These are phyloP conservation scores for Tadarida brasiliensis DNA, from an alignment of 2,797 vertebrate species.

Conservation along the genomic window DNA sequence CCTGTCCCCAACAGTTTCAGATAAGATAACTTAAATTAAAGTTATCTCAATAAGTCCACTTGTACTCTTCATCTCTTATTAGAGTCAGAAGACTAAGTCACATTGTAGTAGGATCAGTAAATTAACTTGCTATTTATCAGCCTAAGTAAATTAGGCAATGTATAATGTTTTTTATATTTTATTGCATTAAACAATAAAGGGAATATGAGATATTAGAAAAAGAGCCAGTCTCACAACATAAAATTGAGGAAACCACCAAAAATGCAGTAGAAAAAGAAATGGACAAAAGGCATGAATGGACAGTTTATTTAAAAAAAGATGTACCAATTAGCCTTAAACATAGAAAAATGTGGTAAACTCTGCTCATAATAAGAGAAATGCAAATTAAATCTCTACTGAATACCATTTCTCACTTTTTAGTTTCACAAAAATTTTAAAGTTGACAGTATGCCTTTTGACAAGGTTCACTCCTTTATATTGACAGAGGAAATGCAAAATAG, in stretches of 20 bases:
- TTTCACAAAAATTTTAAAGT: conserved; percentile 32
- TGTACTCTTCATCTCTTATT: background rate
- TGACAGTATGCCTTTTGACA: background rate
- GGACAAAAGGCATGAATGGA: background rate
- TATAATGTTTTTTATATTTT: background rate
- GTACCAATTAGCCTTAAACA: background rate
- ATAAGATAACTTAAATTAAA: background rate
- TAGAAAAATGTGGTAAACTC: background rate
- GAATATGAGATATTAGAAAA: background rate
- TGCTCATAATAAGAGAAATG: background rate
- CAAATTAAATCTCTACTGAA: background rate
- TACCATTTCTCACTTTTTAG: background rate
- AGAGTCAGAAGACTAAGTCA: background rate
- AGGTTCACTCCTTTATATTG: background rate
- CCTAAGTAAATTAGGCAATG: background rate
- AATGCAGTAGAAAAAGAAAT: background rate
- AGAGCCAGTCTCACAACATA: background rate
- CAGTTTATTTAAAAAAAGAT: background rate
- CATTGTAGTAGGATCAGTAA: background rate
- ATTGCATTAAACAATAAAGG: background rate
- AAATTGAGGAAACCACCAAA: conserved; percentile 1
- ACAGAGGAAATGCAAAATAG: background rate
- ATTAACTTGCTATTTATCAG: background rate
- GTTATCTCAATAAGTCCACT: background rate
- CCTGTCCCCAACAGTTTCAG: background rate